Conservation (phyloP, 2,113 vertebrate species). For the Eleginops maclovinus region DNA sequence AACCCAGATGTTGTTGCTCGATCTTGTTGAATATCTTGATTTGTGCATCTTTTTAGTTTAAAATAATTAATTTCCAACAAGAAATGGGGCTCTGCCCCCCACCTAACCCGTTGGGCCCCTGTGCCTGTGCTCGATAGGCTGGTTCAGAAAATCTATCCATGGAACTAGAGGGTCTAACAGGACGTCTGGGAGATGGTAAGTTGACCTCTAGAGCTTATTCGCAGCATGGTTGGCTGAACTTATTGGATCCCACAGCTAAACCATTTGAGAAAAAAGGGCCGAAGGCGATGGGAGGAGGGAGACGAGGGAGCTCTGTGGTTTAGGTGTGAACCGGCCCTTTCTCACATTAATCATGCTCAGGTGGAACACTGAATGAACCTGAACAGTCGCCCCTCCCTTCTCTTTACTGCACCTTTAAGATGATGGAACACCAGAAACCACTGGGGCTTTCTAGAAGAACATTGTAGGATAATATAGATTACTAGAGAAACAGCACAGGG, state of each 20-base stretch:
- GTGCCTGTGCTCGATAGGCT: background rate
- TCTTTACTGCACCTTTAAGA: conserved; percentile 41
- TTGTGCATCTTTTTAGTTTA: background rate
- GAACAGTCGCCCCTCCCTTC: conserved; percentile 18
- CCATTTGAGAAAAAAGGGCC: conserved; percentile 18
- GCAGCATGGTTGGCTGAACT: conserved; percentile 44
- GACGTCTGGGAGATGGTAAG: conserved; percentile 28
- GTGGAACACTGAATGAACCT: conserved; percentile 39
- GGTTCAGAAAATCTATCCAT: background rate
- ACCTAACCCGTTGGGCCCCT: background rate
- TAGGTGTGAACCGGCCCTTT: conserved; percentile 52
- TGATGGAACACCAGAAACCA: conserved; percentile 44
- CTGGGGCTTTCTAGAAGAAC: conserved; percentile 17
- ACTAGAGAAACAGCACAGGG: conserved; percentile 15
- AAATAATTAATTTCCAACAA: background rate
- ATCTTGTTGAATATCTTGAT: background rate
- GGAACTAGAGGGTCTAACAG: background rate
- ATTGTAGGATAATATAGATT: conserved; percentile 22
- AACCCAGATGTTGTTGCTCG: too few species aligned
- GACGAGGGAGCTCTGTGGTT: conserved; percentile 9
- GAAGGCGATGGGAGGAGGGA: background rate
- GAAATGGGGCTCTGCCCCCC: background rate
- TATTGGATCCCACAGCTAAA: conserved; percentile 17
- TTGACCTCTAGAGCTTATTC: conserved; percentile 42
- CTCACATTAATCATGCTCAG: conserved; percentile 71